Conservation (phyloP, 2,797 vertebrate species). For the Sebastes itinus region DNA sequence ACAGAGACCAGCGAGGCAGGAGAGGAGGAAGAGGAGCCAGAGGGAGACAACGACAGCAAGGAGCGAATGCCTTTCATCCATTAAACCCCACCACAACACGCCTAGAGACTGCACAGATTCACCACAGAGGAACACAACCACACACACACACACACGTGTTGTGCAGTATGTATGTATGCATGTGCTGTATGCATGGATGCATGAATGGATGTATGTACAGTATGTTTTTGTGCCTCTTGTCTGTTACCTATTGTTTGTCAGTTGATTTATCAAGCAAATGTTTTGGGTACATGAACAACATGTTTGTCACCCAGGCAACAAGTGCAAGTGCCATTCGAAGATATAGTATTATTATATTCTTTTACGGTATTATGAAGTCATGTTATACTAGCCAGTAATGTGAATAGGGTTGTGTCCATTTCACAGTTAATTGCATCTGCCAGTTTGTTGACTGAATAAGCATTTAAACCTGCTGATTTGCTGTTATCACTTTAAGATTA, state of each 20-base stretch:
- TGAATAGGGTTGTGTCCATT: constrained; percentile 38
- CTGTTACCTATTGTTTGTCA: constrained; percentile 80
- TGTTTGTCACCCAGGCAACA: constrained; percentile 51
- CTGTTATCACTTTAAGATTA: background rate
- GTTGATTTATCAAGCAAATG: constrained; percentile 84
- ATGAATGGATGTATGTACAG: constrained; percentile 42
- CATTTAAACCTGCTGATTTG: background rate
- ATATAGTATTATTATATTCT: constrained; percentile 77
- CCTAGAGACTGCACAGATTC: constrained; percentile 61
- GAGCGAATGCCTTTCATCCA: constrained; percentile 99
- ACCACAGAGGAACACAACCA: constrained; percentile 74
- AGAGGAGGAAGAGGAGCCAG: constrained; percentile 97
- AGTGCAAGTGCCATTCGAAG: constrained; percentile 84
- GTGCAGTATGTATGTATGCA: constrained; percentile 81
- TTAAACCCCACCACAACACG: constrained; percentile 70
- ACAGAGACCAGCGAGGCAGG: constrained; percentile 99
- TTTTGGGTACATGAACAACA: constrained; percentile 53
- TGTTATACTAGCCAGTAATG: constrained; percentile 51
- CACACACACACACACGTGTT: constrained; percentile 78
- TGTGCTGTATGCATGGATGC: constrained; percentile 59
- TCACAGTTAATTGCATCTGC: constrained; percentile 30
- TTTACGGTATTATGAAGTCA: constrained; percentile 76
- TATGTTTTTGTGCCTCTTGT: constrained; percentile 75
- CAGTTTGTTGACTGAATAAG: constrained; percentile 10
- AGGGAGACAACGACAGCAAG: constrained; percentile 96